Base-by-base conservation (phyloP, 2,797 vertebrate genomes). In the Malacoctenus gilli region DNA sequence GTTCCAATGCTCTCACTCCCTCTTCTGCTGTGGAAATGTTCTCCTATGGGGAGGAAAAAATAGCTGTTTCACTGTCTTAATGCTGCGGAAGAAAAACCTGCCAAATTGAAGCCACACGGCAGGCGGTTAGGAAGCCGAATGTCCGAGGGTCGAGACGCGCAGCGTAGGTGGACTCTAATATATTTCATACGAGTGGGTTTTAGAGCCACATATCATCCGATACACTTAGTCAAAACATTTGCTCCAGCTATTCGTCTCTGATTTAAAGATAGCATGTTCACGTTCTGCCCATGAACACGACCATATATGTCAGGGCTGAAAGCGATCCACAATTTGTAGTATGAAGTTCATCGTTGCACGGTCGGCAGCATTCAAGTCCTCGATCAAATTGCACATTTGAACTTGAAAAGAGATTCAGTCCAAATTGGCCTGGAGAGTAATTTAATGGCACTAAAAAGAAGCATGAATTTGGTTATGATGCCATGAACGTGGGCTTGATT, bases 271-370 rank as follows among this genome's bases (percentile, higher is more conserved):
- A 67, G 55, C 61, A 52, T 25, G 35, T 41, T 54, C 11, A 0
- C 68, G 61, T 62, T 68, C 46, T 16, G 13, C 56, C 55, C 14
- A 20, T 50, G 59, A 66, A 58, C 38, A 57, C 5, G 16, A 46
- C 72, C 69, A 56, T 70, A 73, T 74, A 74, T 59, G 69, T 60
- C 51, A 14, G 46, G 60, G n/a, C 28, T 59, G 62, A 1, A 28
- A 31, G 23, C 38, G 54, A 58, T 34, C 61, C 48, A 21, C 13
- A 14, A 79, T 66, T 42, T 59, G 51, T n/a, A 16, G 28, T 57
- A 44, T 68, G 53, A 70, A 57, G 11, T n/a, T 40, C 4, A 5
- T 20, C 14, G 43, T 49, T 32, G 34, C 30, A 39, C 13, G 16
- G 3, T 52, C 37, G 19, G 14, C 0, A 0, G 2, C 14, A 4